phyloP scores from a whole-genome alignment of 2,113 vertebrate genomes.

The Panthera uncia region DNA sequence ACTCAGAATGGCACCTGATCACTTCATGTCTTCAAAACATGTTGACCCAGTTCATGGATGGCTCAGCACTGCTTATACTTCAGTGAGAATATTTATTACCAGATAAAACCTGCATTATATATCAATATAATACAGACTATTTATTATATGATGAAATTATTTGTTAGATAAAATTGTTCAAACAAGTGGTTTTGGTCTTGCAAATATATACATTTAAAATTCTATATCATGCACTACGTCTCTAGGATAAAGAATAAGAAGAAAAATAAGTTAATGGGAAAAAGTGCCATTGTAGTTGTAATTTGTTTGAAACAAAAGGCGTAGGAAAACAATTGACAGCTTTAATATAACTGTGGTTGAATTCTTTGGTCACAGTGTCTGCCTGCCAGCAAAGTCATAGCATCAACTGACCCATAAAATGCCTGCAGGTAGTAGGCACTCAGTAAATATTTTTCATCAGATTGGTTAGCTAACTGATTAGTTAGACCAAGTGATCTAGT shows the following conservation, averaged over 20 bases:
- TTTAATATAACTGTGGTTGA: background rate
- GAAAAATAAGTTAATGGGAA: background rate
- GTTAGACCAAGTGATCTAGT: background rate
- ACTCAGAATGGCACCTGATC: background rate
- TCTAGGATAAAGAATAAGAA: constrained; percentile 33
- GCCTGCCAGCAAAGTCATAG: background rate
- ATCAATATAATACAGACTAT: background rate
- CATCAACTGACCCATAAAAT: background rate
- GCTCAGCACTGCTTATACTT: background rate
- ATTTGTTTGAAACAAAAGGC: background rate
- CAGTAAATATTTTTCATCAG: background rate
- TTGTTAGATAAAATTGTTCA: background rate
- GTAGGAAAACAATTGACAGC: background rate
- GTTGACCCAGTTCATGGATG: background rate
- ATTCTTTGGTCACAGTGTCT: background rate
- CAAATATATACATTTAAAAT: background rate
- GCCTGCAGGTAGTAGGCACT: background rate
- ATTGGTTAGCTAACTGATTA: background rate
- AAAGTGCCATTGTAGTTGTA: background rate
- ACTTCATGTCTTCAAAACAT: constrained; percentile 40
- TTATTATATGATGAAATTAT: background rate
- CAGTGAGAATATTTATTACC: background rate
- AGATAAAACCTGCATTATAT: background rate
- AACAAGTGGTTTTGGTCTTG: background rate
- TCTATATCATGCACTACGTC: background rate